Conservation (phyloP, 1,140 invertebrate species). For the Drosophila pseudoananassae region DNA sequence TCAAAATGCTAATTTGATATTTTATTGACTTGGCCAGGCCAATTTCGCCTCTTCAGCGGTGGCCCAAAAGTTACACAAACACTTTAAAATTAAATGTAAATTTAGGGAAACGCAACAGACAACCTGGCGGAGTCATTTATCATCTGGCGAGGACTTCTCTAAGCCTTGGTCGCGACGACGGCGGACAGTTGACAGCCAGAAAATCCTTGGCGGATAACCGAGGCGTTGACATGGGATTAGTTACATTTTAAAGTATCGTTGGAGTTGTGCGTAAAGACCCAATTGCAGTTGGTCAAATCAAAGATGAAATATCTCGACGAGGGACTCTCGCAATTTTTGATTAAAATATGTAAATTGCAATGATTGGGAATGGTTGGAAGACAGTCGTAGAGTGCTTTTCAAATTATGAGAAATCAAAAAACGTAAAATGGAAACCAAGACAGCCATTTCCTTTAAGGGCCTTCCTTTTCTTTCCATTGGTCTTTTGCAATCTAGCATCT, state of each 20-base stretch:
- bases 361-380: conserved; percentile 10
- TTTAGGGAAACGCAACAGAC: conserved; percentile 50
- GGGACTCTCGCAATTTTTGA: conserved; percentile 12
- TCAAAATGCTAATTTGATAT: conserved; percentile 57
- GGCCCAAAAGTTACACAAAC: conserved; percentile 22
- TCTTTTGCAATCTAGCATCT: conserved; percentile 21
- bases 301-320: conserved; percentile 10
- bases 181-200: conserved; percentile 35
- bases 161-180: conserved; percentile 34
- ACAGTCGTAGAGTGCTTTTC: conserved; percentile 2
- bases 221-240: conserved; percentile 28
- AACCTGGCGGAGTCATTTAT: conserved; percentile 48
- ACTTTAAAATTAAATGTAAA: conserved; percentile 64
- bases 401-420: conserved; percentile 59
- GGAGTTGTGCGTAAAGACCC: background rate
- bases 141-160: conserved; percentile 28
- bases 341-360: conserved; percentile 45
- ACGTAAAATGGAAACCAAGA: conserved; percentile 34
- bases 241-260: conserved; percentile 27
- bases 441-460: conserved; percentile 3
- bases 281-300: conserved; percentile 9
- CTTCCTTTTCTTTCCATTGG: background rate
- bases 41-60: conserved; percentile 26
- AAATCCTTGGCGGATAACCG: conserved; percentile 21
- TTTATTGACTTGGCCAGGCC: conserved; percentile 56